These are phyloP conservation scores for Cydia amplana DNA, from an alignment of 1,140 invertebrate species.

Conservation along the genomic window DNA sequence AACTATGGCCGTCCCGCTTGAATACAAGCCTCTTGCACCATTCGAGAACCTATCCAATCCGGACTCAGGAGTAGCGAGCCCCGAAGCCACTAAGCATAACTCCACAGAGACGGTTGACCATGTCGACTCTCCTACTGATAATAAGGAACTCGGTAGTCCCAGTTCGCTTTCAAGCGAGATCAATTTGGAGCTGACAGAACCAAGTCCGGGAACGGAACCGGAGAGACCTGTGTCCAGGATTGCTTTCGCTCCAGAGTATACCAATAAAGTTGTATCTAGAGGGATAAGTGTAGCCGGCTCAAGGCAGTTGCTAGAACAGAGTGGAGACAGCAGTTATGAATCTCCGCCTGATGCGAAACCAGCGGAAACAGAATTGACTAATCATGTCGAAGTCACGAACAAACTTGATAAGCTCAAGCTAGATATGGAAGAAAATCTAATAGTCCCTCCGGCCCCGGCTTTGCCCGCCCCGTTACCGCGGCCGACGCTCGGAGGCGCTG, in stretches of 20 bases:
- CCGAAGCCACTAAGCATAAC: conserved; percentile 78
- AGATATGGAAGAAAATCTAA: conserved; percentile 54
- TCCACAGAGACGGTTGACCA: conserved; percentile 76
- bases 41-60: conserved; percentile 75
- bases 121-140: conserved; percentile 71
- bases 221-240: conserved; percentile 78
- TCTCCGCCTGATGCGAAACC: conserved; percentile 48
- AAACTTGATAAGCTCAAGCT: conserved; percentile 60
- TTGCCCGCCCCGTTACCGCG: conserved; percentile 46
- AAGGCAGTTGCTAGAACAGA: conserved; percentile 60
- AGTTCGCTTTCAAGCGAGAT: conserved; percentile 80
- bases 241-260: conserved; percentile 72
- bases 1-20: conserved; percentile 59
- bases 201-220: conserved; percentile 65
- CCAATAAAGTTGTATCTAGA: conserved; percentile 63
- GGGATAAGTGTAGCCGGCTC: conserved; percentile 66
- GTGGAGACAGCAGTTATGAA: conserved; percentile 63
- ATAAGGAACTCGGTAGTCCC: conserved; percentile 72
- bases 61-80: conserved; percentile 80
- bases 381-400: conserved; percentile 50
- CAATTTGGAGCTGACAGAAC: conserved; percentile 75
- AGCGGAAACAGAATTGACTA: conserved; percentile 52
- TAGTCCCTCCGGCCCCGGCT: conserved; percentile 35
- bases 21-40: conserved; percentile 67
- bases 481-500: conserved; percentile 51